A percentile compares a stretch with the other conserved stretches of the same genome.
Conservation (phyloP, 2,797 vertebrate genomes). For the Galagoides demidoff region DNA sequence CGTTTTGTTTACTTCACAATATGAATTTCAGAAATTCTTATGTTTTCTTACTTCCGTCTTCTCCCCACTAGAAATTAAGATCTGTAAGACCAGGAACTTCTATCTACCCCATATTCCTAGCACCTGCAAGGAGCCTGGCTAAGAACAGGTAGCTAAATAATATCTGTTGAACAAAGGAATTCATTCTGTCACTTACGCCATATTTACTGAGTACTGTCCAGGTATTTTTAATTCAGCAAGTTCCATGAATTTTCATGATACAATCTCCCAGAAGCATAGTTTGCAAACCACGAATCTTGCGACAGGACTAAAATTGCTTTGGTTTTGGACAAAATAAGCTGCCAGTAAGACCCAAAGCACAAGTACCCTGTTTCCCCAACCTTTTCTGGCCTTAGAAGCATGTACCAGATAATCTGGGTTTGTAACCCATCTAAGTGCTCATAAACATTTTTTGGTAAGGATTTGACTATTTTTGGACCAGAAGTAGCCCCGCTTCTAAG, state of each 20-base stretch:
- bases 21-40: neutral
- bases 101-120: neutral
- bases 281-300: neutral
- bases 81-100: neutral
- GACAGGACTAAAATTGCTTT: neutral
- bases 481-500: neutral
- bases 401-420: neutral
- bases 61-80: neutral
- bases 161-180: conserved; percentile 42
- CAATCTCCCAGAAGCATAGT: conserved; percentile 3
- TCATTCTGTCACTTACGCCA: conserved; percentile 7
- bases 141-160: neutral
- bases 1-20: neutral
- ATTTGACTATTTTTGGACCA: conserved; percentile 33
- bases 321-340: neutral
- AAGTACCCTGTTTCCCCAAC: neutral
- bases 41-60: neutral
- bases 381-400: neutral
- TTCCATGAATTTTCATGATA: neutral
- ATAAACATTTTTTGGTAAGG: neutral
- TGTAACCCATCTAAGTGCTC: neutral
- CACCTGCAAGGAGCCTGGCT: neutral
- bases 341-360: conserved; percentile 7
- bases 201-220: neutral
- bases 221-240: conserved; percentile 5